phyloP scores from a whole-genome alignment of 2,888 invertebrate species.

The Sicus ferrugineus region DNA sequence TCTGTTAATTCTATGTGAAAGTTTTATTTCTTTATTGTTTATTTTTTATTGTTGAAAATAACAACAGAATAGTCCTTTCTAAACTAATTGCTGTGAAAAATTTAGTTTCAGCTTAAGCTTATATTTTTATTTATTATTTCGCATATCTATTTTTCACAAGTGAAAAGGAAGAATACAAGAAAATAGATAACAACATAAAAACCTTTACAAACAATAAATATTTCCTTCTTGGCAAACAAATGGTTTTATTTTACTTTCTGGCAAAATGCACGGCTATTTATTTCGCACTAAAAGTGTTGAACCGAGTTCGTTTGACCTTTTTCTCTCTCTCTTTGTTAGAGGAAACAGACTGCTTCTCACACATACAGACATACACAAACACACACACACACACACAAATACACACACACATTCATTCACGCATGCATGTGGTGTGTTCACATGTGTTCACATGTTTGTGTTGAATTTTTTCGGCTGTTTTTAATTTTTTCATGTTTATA shows the following conservation, averaged over 20 bases:
- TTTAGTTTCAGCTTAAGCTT: not conserved
- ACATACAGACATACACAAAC: slow-evolving; percentile 8
- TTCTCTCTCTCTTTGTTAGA: not conserved
- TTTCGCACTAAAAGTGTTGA: slow-evolving; percentile 36
- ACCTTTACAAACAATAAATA: slow-evolving; percentile 31
- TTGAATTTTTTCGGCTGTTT: not conserved
- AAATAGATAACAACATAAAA: not conserved
- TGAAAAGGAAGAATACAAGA: not conserved
- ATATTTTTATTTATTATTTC: not conserved
- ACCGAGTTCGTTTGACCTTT: slow-evolving; percentile 13
- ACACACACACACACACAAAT: not conserved
- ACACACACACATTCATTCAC: not conserved
- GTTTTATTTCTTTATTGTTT: slow-evolving; percentile 48
- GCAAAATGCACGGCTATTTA: slow-evolving; percentile 27
- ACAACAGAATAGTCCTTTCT: not conserved
- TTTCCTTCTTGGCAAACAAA: slow-evolving; percentile 31
- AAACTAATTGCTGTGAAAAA: not conserved
- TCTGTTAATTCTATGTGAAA: no score
- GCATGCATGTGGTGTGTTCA: slow-evolving; percentile 21
- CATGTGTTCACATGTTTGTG: slow-evolving; percentile 3
- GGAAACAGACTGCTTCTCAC: not conserved
- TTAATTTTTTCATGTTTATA: slow-evolving; percentile 22
- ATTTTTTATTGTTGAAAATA: slow-evolving; percentile 53
- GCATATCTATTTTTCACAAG: not conserved
- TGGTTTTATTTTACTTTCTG: slow-evolving; percentile 29